These are phyloP conservation scores for Amphipoea lucens DNA, from an alignment of 2,888 invertebrate genomes.

Conservation along the genomic window DNA sequence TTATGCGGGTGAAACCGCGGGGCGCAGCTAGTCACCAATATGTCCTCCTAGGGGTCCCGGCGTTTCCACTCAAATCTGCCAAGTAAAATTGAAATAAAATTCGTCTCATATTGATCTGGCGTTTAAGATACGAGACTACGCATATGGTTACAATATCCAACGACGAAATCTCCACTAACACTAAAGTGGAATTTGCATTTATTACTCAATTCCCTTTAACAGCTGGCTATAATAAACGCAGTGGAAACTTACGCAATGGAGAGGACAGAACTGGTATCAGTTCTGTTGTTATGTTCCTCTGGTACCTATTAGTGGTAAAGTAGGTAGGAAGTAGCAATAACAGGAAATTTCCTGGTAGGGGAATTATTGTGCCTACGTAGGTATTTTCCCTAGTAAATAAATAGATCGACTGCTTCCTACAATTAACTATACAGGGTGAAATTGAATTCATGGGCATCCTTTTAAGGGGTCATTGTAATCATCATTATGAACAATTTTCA, in stretches of 20 bases:
- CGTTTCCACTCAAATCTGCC: too few species aligned
- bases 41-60: too few species aligned
- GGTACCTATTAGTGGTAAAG: constrained; percentile 22
- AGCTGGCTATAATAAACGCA: constrained; percentile 15
- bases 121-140: too few species aligned
- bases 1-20: too few species aligned
- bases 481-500: too few species aligned
- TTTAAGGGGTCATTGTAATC: too few species aligned
- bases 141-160: neutral
- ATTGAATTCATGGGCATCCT: too few species aligned
- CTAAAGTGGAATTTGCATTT: constrained; percentile 41
- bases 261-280: constrained; percentile 13
- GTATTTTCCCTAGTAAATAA: constrained; percentile 18
- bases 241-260: constrained; percentile 43
- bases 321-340: constrained; percentile 26
- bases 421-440: neutral
- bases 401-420: neutral
- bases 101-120: neutral
- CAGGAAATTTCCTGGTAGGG: constrained; percentile 16
- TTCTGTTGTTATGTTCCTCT: constrained; percentile 39
- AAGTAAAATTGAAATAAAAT: neutral
- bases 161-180: constrained; percentile 5
- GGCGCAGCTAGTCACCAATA: too few species aligned
- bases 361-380: neutral
- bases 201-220: constrained; percentile 22